phyloP scores from a whole-genome alignment of 1,140 invertebrate species.

The Cotesia glomerata region DNA sequence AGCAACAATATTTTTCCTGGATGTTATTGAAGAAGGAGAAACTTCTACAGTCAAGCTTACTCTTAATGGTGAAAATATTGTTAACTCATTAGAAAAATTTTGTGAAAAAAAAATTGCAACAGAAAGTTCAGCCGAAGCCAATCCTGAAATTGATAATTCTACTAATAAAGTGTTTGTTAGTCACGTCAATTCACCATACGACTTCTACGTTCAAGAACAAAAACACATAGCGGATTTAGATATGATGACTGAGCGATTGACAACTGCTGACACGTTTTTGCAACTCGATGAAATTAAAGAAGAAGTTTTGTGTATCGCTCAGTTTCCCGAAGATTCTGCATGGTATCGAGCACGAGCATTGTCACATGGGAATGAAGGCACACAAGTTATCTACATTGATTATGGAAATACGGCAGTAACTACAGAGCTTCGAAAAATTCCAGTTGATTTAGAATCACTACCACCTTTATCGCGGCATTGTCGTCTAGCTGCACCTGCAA shows the following conservation, averaged over 20 bases:
- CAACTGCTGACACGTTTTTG: slow-evolving; percentile 62
- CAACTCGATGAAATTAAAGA: slow-evolving; percentile 59
- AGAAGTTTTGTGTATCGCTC: slow-evolving; percentile 69
- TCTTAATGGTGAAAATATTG: slow-evolving; percentile 64
- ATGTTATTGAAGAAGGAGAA: slow-evolving; percentile 64
- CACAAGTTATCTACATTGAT: slow-evolving; percentile 65
- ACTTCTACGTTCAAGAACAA: slow-evolving; percentile 73
- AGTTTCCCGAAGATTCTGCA: slow-evolving; percentile 68
- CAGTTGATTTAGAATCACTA: slow-evolving; percentile 47
- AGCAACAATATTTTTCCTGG: slow-evolving; percentile 51
- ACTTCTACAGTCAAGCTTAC: slow-evolving; percentile 73
- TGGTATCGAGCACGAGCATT: slow-evolving; percentile 69
- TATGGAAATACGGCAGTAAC: slow-evolving; percentile 64
- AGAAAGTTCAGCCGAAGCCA: slow-evolving; percentile 47
- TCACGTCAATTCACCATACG: slow-evolving; percentile 64
- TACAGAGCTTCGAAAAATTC: slow-evolving; percentile 52
- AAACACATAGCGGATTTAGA: slow-evolving; percentile 64
- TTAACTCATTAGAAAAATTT: slow-evolving; percentile 62
- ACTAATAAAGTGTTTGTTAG: slow-evolving; percentile 56
- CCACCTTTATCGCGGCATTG: slow-evolving; percentile 56
- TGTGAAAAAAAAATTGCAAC: slow-evolving; percentile 10
- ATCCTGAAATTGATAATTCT: neutral
- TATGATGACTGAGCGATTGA: slow-evolving; percentile 65
- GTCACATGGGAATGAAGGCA: slow-evolving; percentile 41
- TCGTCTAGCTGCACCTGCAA: slow-evolving; percentile 44